Percentiles rank a stretch among this genome's conserved stretches.
These are phyloP conservation scores for Muscicapa adusta DNA, from an alignment of 2,113 vertebrate genomes.

Conservation along the genomic window DNA sequence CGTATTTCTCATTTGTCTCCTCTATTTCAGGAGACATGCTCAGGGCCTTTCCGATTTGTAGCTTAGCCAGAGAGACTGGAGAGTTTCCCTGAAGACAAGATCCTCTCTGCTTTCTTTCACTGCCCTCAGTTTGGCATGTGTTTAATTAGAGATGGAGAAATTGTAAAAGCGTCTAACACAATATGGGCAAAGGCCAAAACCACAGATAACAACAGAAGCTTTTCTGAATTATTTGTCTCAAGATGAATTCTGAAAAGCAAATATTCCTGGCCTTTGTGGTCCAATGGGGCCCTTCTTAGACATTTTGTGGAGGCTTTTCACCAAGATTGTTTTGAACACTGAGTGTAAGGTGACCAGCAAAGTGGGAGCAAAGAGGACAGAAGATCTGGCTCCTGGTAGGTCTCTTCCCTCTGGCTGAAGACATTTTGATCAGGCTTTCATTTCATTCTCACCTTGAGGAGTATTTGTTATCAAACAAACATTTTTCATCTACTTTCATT, in stretches of 20 bases:
- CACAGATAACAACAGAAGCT: background rate
- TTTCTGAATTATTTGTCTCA: background rate
- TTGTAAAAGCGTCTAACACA: background rate
- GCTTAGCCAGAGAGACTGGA: background rate
- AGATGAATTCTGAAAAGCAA: background rate
- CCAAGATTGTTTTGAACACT: background rate
- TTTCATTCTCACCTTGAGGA: background rate
- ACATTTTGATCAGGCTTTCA: background rate
- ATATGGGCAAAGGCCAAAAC: background rate
- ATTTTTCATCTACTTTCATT: background rate
- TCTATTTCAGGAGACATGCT: background rate
- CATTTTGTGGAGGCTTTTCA: background rate
- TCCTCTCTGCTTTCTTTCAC: background rate
- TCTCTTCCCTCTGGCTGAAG: background rate
- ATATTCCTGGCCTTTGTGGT: background rate
- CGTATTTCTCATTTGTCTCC: slow-evolving; percentile 2
- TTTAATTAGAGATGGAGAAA: background rate
- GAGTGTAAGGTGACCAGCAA: background rate
- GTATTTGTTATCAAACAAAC: background rate
- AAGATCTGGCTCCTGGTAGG: background rate
- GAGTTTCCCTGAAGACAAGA: background rate
- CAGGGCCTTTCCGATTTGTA: background rate
- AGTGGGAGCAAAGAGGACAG: background rate
- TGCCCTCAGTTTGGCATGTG: background rate
- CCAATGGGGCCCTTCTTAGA: background rate